phyloP scores from a whole-genome alignment of 2,113 vertebrate genomes.

The Gracilinanus agilis region DNA sequence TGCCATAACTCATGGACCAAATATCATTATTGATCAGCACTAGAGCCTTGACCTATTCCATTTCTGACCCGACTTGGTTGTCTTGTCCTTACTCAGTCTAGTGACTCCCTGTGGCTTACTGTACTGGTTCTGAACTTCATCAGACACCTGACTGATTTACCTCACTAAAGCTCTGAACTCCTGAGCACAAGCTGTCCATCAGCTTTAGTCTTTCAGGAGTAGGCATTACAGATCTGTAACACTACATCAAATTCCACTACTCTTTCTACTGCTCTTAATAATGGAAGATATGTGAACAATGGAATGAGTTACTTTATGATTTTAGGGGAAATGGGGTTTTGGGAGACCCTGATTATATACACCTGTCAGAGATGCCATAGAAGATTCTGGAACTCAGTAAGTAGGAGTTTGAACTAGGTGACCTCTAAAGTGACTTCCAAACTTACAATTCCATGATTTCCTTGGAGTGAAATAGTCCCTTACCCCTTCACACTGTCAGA shows the following conservation, averaged over 20 bases:
- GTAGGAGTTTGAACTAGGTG: not conserved
- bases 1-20: not conserved
- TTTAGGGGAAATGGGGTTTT: not conserved
- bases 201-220: not conserved
- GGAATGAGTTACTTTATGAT: not conserved
- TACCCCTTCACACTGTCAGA: constrained; percentile 13
- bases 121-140: not conserved
- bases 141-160: not conserved
- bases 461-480: not conserved
- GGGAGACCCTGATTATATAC: not conserved
- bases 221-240: not conserved
- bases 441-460: not conserved
- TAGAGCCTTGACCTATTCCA: not conserved
- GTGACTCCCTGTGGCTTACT: not conserved
- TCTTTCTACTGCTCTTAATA: not conserved
- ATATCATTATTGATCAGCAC: not conserved
- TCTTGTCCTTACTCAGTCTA: not conserved
- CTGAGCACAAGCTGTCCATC: not conserved
- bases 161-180: not conserved
- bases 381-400: not conserved
- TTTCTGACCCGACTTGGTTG: not conserved
- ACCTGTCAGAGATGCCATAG: not conserved
- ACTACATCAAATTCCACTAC: not conserved
- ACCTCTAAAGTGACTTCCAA: not conserved
- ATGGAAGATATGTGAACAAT: not conserved